Percentiles rank a stretch among this genome's conserved stretches.
Conservation (phyloP, 64 coral and sea anemone genomes). For the Actinia tenebrosa region DNA sequence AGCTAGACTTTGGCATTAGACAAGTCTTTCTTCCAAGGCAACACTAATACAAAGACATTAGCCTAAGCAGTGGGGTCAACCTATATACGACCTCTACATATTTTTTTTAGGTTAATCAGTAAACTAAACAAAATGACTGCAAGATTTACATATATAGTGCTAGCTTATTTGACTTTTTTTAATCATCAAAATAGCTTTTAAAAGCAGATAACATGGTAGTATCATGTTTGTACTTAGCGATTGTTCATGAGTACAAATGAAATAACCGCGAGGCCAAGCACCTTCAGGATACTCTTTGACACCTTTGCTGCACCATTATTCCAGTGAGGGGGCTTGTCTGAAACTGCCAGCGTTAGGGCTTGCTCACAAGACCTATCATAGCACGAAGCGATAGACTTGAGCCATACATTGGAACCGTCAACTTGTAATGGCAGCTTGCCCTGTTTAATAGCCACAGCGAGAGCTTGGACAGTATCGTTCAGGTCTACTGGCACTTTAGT, state of each 20-base stretch:
- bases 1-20: too few relatives aligned
- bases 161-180: too few relatives aligned
- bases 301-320: neutral
- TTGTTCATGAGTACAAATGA: neutral
- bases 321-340: slow-evolving; percentile 17
- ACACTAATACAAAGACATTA: too few relatives aligned
- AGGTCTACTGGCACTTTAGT: slow-evolving; percentile 2
- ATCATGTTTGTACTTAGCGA: neutral
- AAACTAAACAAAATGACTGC: too few relatives aligned
- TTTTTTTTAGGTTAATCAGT: too few relatives aligned
- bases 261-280: neutral
- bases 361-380: slow-evolving; percentile 43
- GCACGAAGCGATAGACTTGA: slow-evolving; percentile 42
- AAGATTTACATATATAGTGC: too few relatives aligned
- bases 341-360: slow-evolving; percentile 9
- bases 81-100: too few relatives aligned
- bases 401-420: slow-evolving; percentile 42
- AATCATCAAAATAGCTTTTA: too few relatives aligned
- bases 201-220: too few relatives aligned
- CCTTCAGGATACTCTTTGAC: neutral
- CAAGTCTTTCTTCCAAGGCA: too few relatives aligned
- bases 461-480: slow-evolving; percentile 16
- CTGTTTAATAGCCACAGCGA: slow-evolving; percentile 32
- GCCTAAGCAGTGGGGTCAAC: too few relatives aligned
- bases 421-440: slow-evolving; percentile 34